Base-by-base conservation (phyloP, 64 coral and sea anemone genomes). In the Astreopora myriophthalma region DNA sequence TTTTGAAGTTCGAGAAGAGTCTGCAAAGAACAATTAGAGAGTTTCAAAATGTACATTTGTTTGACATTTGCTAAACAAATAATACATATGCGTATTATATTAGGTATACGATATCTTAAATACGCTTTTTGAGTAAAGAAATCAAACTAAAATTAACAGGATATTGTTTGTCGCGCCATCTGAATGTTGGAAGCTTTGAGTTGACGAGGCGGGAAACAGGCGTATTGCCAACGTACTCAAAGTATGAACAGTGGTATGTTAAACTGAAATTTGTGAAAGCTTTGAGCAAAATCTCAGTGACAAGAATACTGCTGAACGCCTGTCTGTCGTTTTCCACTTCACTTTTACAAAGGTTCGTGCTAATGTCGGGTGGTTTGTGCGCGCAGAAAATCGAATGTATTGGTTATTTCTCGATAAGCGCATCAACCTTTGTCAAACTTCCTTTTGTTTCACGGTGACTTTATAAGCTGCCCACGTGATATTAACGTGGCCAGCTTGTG, bases 11-110 rank as follows among this genome's bases (percentile, higher is more conserved):
- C 61, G 33, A 38, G n/a, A 83, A 65, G 31, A 65, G 52, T 31
- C 37, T 24, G 6, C 12, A 19, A 55, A 14, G 17, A 55, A 10
- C 12, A 55, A 0, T 55, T 19, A 16, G 3, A 55, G 16, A 16
- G 12, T 55, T 3, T 55, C 8, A 14, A 83, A 83, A 33, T 64
- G 79, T 83, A 65, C 79, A 83, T 65, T 63, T 64, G 58, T 13
- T 31, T 64, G 79, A 63, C 79, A 38, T 64, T 64, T 83, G 8
- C 7, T 83, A 20, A 10, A 35, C 38, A 63, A 83, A 83, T 34
- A 65, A 8, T 12, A 14, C 20, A 4, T 24, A 20, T 24, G 11
- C 19, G 5, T 65, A 10, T 10, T 37, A 7, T 38, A 37, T 73
- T 19, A 36, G 14, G 20, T 65, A 24, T 26, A 17, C 65, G 79